phyloP scores from a whole-genome alignment of 2,888 invertebrate genomes.

The Seladonia tumulorum region DNA sequence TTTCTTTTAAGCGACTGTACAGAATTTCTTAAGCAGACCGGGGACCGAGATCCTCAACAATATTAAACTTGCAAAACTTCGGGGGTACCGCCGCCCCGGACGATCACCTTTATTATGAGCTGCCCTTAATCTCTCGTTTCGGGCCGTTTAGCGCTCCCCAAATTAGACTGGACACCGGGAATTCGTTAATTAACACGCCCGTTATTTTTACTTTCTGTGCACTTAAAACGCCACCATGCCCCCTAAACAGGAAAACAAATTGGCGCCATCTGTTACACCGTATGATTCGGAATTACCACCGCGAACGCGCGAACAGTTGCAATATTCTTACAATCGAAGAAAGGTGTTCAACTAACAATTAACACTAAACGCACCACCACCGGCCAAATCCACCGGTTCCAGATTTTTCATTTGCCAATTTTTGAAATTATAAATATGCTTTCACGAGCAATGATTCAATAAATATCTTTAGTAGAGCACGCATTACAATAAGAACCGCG shows the following conservation, averaged over 20 bases:
- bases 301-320: background rate
- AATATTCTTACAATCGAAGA: too few species aligned
- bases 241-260: background rate
- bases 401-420: too few species aligned
- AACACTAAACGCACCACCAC: too few species aligned
- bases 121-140: constrained; percentile 12
- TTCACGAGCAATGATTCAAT: too few species aligned
- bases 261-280: background rate
- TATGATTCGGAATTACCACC: background rate
- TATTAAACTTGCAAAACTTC: constrained; percentile 23
- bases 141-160: background rate
- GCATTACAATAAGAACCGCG: too few species aligned
- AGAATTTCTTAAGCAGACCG: background rate
- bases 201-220: background rate
- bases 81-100: background rate
- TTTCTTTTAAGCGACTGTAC: constrained; percentile 22
- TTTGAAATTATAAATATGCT: too few species aligned
- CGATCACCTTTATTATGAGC: constrained; percentile 17
- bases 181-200: background rate
- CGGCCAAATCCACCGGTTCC: too few species aligned
- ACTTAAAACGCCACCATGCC: background rate
- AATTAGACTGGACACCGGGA: background rate
- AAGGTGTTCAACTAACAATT: too few species aligned
- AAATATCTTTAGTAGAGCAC: too few species aligned
- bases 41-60: background rate